Evolutionary conservation across 1,140 invertebrate species (phyloP).

Genomic region (Drosophila tristis): DNA sequence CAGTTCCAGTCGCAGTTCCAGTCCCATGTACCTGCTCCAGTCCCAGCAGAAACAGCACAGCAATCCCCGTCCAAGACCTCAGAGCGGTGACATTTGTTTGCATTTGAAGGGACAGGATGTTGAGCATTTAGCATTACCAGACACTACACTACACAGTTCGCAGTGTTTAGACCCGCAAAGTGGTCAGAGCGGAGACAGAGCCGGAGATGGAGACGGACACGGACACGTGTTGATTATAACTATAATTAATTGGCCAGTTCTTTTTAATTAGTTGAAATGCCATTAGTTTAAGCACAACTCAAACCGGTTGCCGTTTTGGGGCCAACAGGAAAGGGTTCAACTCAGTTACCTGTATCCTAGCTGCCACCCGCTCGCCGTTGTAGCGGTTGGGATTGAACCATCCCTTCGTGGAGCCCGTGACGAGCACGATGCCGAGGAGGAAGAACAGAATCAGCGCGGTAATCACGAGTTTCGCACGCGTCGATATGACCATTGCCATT

Average conservation of each 20-base stretch:
- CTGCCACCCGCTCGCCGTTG: constrained; percentile 83
- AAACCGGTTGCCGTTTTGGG: constrained; percentile 50
- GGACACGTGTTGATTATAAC: constrained; percentile 64
- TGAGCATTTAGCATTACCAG: constrained; percentile 68
- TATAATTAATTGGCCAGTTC: constrained; percentile 70
- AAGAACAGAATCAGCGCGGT: constrained; percentile 85
- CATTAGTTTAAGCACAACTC: constrained; percentile 32
- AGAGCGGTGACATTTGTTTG: constrained; percentile 69
- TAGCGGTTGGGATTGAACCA: constrained; percentile 84
- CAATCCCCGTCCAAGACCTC: constrained; percentile 25
- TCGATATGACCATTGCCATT: constrained; percentile 87
- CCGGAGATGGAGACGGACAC: background rate
- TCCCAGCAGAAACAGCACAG: constrained; percentile 4
- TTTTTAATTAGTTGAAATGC: constrained; percentile 64
- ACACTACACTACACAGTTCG: constrained; percentile 37
- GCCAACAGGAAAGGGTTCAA: background rate
- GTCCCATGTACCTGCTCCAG: background rate
- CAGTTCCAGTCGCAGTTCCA: background rate
- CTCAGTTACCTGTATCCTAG: constrained; percentile 83
- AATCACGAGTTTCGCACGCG: constrained; percentile 86
- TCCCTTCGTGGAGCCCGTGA: constrained; percentile 85
- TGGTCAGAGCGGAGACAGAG: constrained; percentile 22
- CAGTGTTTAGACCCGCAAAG: constrained; percentile 33
- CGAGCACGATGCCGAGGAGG: constrained; percentile 85
- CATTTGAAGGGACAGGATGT: constrained; percentile 64